Evolutionary conservation across 2,888 invertebrate genomes (phyloP).

Genomic region (Meiosimyza decipiens): DNA sequence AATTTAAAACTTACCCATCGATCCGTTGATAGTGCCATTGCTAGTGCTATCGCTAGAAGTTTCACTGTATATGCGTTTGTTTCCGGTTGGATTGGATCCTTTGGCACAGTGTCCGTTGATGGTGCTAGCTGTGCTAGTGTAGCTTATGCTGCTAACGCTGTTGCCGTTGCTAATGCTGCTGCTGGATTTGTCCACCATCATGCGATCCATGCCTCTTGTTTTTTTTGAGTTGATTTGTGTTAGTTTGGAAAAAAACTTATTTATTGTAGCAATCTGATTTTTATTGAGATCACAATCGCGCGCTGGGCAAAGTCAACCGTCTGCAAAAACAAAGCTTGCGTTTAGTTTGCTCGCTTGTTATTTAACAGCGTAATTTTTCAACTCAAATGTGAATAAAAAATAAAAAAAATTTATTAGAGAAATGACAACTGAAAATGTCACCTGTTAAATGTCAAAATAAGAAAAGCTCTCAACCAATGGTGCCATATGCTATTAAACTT

Average conservation of each 20-base stretch:
- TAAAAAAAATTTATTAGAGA: neutral
- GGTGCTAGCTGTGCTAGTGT: no score
- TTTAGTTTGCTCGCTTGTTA: neutral
- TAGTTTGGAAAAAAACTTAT: no score
- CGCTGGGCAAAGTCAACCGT: neutral
- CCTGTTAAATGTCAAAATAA: neutral
- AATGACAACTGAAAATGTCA: neutral
- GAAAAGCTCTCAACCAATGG: neutral
- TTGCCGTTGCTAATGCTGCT: neutral
- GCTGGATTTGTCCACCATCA: no score
- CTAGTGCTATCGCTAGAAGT: neutral
- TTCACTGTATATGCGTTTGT: neutral
- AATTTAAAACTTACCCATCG: neutral
- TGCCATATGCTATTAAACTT: no score
- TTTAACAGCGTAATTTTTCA: neutral
- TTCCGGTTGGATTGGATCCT: neutral
- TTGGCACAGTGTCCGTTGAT: neutral
- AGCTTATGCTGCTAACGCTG: neutral
- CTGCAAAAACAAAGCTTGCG: neutral
- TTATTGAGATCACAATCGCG: constrained; percentile 15
- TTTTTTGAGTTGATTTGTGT: no score
- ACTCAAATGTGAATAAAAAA: neutral
- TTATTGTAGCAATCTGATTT: neutral
- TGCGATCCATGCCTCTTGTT: no score
- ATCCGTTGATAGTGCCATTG: neutral